Conservation (phyloP, 2,888 invertebrate species). For the Aquatica leii region DNA sequence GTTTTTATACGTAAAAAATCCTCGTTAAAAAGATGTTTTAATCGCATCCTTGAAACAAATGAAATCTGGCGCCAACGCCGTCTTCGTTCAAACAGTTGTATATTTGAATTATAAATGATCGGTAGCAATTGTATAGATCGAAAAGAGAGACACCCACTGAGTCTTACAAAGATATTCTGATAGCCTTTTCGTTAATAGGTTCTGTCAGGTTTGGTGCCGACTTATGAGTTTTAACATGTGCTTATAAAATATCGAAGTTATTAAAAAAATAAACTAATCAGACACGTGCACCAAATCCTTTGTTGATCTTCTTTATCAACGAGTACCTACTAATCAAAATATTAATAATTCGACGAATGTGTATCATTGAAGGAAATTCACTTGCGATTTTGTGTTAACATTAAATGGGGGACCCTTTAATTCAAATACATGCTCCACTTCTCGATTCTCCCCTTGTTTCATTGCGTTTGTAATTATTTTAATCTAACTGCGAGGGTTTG, state of each 20-base stretch:
- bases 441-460: slow-evolving; percentile 51
- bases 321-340: slow-evolving; percentile 21
- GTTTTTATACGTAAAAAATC: slow-evolving; percentile 14
- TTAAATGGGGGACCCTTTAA: slow-evolving; percentile 22
- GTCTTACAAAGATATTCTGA: slow-evolving; percentile 45
- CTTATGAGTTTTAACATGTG: slow-evolving; percentile 47
- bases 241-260: slow-evolving; percentile 44
- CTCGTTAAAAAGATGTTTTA: too few relatives aligned
- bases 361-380: slow-evolving; percentile 16
- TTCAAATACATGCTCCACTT: slow-evolving; percentile 44
- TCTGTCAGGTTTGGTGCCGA: slow-evolving; percentile 53
- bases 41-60: not conserved
- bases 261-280: slow-evolving; percentile 3
- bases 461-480: slow-evolving; percentile 57
- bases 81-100: slow-evolving; percentile 8
- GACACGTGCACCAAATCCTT: slow-evolving; percentile 13
- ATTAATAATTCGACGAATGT: slow-evolving; percentile 9
- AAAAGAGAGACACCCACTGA: slow-evolving; percentile 41
- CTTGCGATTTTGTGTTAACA: slow-evolving; percentile 7
- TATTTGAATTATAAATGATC: slow-evolving; percentile 57
- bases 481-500: slow-evolving; percentile 48
- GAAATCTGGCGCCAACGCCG: slow-evolving; percentile 20
- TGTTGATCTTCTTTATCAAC: slow-evolving; percentile 27
- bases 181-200: slow-evolving; percentile 54
- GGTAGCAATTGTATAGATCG: slow-evolving; percentile 46